A percentile compares a stretch with the other conserved stretches of the same genome.
phyloP scores from a whole-genome alignment of 2,113 vertebrate genomes.

The Paracanthobrama guichenoti region DNA sequence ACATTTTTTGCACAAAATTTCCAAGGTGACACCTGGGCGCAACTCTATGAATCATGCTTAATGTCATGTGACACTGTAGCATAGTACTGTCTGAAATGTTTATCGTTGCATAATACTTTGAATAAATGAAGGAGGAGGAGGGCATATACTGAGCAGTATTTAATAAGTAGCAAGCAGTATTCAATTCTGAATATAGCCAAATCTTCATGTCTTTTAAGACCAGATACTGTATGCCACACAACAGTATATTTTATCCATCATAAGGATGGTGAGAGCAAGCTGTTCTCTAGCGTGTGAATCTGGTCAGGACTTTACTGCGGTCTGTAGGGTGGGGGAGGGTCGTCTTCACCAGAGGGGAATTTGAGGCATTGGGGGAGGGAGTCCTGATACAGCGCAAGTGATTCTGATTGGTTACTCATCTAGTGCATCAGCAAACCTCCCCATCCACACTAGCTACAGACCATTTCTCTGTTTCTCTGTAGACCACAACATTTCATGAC shows the following conservation, averaged over 20 bases:
- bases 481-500: background rate
- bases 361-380: constrained; percentile 64
- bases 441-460: background rate
- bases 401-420: constrained; percentile 62
- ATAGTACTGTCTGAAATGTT: background rate
- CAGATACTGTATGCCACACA: background rate
- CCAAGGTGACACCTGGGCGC: background rate
- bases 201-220: background rate
- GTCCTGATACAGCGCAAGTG: constrained; percentile 50
- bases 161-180: background rate
- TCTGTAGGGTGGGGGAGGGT: constrained; percentile 31
- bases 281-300: background rate
- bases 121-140: too few species aligned
- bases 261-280: background rate
- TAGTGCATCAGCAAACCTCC: constrained; percentile 1
- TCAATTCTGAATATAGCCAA: background rate
- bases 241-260: background rate
- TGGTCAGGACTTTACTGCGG: background rate
- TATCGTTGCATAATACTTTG: background rate
- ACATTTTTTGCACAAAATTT: background rate
- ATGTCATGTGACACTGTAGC: background rate
- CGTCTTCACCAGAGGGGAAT: constrained; percentile 49
- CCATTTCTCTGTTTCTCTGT: background rate
- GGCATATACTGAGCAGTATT: background rate
- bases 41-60: background rate